phyloP scores from a whole-genome alignment of 23 tunicate genomes.

The Trididemnum nubilum region DNA sequence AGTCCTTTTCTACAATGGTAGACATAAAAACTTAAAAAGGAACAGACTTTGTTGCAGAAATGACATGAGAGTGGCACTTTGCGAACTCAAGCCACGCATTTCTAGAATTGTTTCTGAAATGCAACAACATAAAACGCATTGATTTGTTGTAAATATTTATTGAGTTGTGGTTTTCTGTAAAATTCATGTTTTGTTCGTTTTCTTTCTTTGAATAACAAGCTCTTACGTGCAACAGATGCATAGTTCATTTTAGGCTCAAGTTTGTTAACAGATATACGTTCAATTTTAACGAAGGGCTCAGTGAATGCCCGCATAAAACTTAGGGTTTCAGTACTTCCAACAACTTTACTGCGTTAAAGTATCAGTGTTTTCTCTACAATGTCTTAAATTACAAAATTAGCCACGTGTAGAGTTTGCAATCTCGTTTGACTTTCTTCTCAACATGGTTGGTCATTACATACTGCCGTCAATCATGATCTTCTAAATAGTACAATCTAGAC shows the following conservation, averaged over 20 bases:
- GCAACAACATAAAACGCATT: conserved; percentile 35
- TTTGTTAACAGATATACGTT: conserved; percentile 13
- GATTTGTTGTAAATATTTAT: conserved; percentile 39
- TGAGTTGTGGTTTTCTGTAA: conserved; percentile 40
- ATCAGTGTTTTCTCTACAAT: no score
- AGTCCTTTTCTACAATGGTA: conserved; percentile 28
- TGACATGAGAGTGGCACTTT: conserved; percentile 49
- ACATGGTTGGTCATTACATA: no score
- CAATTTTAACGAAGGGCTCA: conserved; percentile 21
- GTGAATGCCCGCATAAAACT: conserved; percentile 38
- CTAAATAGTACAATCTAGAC: no score
- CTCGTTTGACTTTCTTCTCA: no score
- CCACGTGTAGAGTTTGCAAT: no score
- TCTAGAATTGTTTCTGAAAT: conserved; percentile 42
- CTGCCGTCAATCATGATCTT: no score
- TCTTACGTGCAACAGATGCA: conserved; percentile 37
- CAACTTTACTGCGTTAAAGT: no score
- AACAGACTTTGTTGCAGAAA: conserved; percentile 37
- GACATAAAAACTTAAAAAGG: conserved; percentile 24
- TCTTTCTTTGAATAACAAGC: no score
- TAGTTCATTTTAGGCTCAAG: conserved; percentile 30
- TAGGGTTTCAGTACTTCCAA: conserved; percentile 36
- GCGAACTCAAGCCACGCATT: conserved; percentile 66
- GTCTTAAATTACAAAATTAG: no score
- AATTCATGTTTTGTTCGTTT: conserved; percentile 42